Conservation (phyloP, 2,113 vertebrate species). For the Vombatus ursinus region DNA sequence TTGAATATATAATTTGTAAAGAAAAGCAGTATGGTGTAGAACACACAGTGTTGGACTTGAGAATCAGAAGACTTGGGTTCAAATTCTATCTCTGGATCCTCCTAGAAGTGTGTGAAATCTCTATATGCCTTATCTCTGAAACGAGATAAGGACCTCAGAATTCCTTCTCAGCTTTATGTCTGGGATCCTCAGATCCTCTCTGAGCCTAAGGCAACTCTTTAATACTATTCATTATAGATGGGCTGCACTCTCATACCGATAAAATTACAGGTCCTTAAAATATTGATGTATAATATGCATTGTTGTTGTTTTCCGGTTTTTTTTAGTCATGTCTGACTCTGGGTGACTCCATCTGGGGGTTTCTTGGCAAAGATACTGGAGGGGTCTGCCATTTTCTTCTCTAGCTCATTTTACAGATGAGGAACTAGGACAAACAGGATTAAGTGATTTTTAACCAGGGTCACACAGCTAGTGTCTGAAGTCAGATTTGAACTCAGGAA, state of each 20-base stretch:
- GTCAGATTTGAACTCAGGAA: background rate
- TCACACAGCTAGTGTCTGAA: background rate
- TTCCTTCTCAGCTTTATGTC: background rate
- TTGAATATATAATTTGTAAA: background rate
- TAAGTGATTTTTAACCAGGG: background rate
- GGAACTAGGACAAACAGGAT: background rate
- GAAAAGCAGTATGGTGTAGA: background rate
- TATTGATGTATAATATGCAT: background rate
- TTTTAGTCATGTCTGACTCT: background rate
- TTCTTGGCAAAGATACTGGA: background rate
- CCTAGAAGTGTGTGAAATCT: background rate
- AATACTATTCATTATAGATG: background rate
- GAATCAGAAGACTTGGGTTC: background rate
- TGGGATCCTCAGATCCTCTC: background rate
- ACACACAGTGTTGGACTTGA: background rate
- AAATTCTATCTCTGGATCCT: background rate
- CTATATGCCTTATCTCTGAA: background rate
- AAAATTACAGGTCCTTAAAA: background rate
- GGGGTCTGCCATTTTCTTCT: background rate
- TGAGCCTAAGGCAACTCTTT: background rate
- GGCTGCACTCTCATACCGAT: background rate
- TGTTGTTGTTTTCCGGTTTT: background rate
- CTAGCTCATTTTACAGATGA: background rate
- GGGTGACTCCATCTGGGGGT: background rate
- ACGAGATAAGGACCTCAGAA: background rate